phyloP scores from a whole-genome alignment of 2,888 invertebrate genomes.

The Brachylomia viminalis region DNA sequence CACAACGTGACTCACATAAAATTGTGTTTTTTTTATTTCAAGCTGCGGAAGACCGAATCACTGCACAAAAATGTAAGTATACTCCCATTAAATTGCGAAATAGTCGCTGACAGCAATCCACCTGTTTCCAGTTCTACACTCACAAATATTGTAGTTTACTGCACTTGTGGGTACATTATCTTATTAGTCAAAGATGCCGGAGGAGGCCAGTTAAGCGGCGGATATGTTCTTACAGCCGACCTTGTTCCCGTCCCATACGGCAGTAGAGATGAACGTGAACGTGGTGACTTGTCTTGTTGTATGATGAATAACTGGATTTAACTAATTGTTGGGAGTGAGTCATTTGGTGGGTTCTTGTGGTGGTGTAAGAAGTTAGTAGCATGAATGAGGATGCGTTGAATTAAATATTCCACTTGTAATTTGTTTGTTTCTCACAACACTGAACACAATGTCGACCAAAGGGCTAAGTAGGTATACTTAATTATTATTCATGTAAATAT shows the following conservation, averaged over 20 bases:
- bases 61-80: constrained; percentile 20
- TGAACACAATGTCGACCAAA: not conserved
- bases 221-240: constrained; percentile 63
- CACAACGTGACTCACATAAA: constrained; percentile 9
- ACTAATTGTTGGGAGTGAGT: constrained; percentile 35
- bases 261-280: constrained; percentile 5
- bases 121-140: constrained; percentile 4
- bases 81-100: constrained; percentile 25
- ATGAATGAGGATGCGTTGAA: constrained; percentile 4
- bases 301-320: constrained; percentile 40
- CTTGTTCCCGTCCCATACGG: constrained; percentile 63
- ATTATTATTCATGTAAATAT: not conserved
- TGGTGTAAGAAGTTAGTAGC: not conserved
- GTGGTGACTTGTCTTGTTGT: not conserved
- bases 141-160: constrained; percentile 48
- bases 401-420: not conserved
- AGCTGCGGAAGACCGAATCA: not conserved
- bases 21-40: not conserved
- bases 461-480: not conserved
- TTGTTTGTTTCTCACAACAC: not conserved
- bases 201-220: constrained; percentile 69
- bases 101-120: constrained; percentile 6
- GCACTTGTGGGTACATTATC: constrained; percentile 56
- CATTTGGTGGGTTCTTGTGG: constrained; percentile 31
- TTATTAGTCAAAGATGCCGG: constrained; percentile 64